Percentiles rank a stretch among this genome's conserved stretches.
phyloP scores from a whole-genome alignment of 2,888 invertebrate genomes.

The Cantharis flavilabris region DNA sequence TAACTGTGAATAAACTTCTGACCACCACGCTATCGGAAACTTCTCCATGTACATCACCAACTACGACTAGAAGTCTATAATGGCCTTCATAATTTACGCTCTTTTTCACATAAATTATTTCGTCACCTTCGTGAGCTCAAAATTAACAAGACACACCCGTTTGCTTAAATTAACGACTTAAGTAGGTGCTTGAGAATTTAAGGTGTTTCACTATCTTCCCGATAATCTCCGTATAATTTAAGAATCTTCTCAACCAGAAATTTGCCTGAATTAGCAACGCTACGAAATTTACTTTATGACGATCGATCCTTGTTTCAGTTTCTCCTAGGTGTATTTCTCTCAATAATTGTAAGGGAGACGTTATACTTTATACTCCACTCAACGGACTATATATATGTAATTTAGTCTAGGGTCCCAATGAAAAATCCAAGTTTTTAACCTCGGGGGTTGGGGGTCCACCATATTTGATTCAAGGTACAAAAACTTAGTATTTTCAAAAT shows the following conservation, averaged over 20 bases:
- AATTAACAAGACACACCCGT: slow-evolving; percentile 3
- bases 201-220: background rate
- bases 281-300: background rate
- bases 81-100: slow-evolving; percentile 30
- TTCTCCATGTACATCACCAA: slow-evolving; percentile 26
- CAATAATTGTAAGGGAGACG: background rate
- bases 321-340: background rate
- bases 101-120: slow-evolving; percentile 23
- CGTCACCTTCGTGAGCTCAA: slow-evolving; percentile 17
- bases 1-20: slow-evolving; percentile 51
- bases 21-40: slow-evolving; percentile 46
- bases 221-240: background rate
- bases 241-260: background rate
- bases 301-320: background rate
- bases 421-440: too few species aligned
- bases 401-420: too few species aligned
- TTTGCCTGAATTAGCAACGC: background rate
- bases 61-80: slow-evolving; percentile 24
- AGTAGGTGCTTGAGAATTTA: background rate
- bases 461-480: too few species aligned
- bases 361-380: too few species aligned
- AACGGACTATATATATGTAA: too few species aligned
- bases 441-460: too few species aligned
- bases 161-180: background rate
- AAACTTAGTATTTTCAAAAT: too few species aligned